Conservation (phyloP, 2,888 invertebrate genomes). For the Smittia sp. region DNA sequence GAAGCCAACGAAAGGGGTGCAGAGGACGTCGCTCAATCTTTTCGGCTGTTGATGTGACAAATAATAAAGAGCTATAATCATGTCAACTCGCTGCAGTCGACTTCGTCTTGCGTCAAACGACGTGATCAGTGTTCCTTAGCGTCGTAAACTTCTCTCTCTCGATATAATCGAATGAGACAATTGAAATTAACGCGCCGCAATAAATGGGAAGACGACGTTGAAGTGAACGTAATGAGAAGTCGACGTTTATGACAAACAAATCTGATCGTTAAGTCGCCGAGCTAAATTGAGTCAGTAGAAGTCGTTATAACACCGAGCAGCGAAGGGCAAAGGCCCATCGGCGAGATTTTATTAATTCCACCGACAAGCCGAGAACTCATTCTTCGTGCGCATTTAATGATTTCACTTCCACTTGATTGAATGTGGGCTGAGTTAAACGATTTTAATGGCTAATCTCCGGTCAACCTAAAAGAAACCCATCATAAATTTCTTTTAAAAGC, state of each 20-base stretch:
- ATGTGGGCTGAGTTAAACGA: conserved; percentile 40
- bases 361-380: background rate
- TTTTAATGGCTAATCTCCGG: conserved; percentile 41
- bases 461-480: conserved; percentile 34
- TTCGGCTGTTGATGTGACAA: conserved; percentile 39
- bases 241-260: background rate
- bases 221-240: background rate
- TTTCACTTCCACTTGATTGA: conserved; percentile 26
- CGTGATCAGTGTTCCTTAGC: conserved; percentile 11
- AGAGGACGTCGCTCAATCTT: conserved; percentile 20
- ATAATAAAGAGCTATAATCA: conserved; percentile 20
- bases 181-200: background rate
- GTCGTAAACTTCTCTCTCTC: conserved; percentile 3
- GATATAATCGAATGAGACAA: conserved; percentile 23
- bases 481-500: conserved; percentile 28
- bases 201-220: background rate
- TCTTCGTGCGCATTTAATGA: background rate
- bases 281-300: background rate
- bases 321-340: background rate
- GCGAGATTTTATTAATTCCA: background rate
- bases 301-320: background rate
- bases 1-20: conserved; percentile 13
- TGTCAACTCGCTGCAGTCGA: conserved; percentile 22
- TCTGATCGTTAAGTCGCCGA: background rate
- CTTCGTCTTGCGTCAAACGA: background rate